phyloP scores from a whole-genome alignment of 2,797 vertebrate species.

The Catharus ustulatus region DNA sequence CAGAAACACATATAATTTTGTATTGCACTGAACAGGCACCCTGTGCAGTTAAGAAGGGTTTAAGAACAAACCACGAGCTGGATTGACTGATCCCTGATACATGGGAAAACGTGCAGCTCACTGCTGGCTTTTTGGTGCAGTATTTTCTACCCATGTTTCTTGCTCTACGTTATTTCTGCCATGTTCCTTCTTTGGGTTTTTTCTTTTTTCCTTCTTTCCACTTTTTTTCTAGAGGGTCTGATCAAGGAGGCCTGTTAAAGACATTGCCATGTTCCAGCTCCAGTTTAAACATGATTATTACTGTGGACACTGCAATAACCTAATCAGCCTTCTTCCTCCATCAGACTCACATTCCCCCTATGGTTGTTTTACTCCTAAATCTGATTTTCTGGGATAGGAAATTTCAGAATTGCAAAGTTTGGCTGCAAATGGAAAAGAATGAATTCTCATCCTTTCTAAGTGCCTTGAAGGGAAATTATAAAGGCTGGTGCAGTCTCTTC shows the following conservation, averaged over 20 bases:
- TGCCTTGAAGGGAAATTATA: slow-evolving; percentile 20
- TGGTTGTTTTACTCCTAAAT: slow-evolving; percentile 11
- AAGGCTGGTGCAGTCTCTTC: not conserved
- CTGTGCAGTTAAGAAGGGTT: not conserved
- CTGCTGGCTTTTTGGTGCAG: not conserved
- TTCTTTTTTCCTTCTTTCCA: not conserved
- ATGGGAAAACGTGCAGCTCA: not conserved
- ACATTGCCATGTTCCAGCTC: not conserved
- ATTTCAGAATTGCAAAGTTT: slow-evolving; percentile 21
- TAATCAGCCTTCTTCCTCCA: not conserved
- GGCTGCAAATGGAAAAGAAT: slow-evolving; percentile 28
- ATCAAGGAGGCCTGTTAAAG: not conserved
- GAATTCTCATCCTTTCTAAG: slow-evolving; percentile 23
- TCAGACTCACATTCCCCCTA: not conserved
- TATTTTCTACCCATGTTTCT: not conserved
- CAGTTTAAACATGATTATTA: slow-evolving; percentile 1
- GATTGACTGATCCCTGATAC: not conserved
- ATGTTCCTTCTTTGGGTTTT: not conserved
- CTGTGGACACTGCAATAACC: not conserved
- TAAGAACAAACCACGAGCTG: not conserved
- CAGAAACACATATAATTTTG: not conserved
- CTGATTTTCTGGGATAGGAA: slow-evolving; percentile 19
- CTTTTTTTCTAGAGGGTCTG: not conserved
- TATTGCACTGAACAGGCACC: not conserved
- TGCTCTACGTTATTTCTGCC: not conserved